These are phyloP conservation scores for Rhodinocichla rosea DNA, from an alignment of 2,113 vertebrate species.

Conservation along the genomic window DNA sequence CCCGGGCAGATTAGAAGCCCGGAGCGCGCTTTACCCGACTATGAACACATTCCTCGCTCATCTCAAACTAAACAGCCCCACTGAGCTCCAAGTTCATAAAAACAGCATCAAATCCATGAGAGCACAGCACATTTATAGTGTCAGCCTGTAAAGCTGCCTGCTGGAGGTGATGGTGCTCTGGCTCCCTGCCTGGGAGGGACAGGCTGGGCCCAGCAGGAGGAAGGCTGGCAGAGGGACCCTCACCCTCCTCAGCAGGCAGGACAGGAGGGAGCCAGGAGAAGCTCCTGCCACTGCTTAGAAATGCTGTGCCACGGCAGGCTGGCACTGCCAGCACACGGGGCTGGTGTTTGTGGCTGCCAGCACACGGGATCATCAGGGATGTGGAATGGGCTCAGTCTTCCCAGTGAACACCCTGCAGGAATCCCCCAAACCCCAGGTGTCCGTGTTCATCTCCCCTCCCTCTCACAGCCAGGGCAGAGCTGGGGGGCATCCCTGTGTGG, in stretches of 20 bases:
- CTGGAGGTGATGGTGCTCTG: conserved; percentile 39
- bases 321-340: not conserved
- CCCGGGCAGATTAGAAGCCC: conserved; percentile 75
- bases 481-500: not conserved
- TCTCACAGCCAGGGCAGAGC: not conserved
- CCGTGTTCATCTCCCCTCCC: fast-evolving
- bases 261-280: not conserved
- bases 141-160: conserved; percentile 74
- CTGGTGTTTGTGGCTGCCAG: not conserved
- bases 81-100: conserved; percentile 78
- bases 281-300: not conserved
- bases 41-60: conserved; percentile 81
- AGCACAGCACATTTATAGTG: conserved; percentile 72
- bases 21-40: conserved; percentile 76
- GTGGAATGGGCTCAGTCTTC: fast-evolving
- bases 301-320: too few relatives aligned
- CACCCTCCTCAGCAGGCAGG: not conserved
- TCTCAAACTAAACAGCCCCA: conserved; percentile 79
- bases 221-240: not conserved
- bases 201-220: not conserved
- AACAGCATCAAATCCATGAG: conserved; percentile 78
- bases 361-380: fast-evolving
- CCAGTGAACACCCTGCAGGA: not conserved
- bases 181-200: not conserved
- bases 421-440: fast-evolving